phyloP scores from a whole-genome alignment of 2,888 invertebrate species.

The Escarpia spicata region DNA sequence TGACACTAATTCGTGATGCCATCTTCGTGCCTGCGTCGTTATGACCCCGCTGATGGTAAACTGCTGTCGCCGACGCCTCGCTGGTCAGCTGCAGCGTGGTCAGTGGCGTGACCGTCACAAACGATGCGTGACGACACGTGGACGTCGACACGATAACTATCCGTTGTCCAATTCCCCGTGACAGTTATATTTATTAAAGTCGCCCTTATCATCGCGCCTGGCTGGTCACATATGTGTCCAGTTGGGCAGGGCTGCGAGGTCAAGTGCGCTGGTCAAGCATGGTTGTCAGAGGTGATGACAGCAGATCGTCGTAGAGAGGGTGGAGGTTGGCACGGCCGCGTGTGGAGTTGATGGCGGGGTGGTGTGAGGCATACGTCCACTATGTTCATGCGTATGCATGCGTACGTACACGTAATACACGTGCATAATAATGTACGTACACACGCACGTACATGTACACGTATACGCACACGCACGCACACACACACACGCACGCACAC shows the following conservation, averaged over 20 bases:
- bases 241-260: background rate
- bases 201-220: background rate
- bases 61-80: background rate
- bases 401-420: too few species aligned
- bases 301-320: background rate
- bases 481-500: too few species aligned
- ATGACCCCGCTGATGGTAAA: background rate
- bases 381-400: too few species aligned
- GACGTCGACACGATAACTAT: background rate
- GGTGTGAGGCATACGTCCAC: background rate
- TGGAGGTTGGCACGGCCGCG: background rate
- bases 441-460: too few species aligned
- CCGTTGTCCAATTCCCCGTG: background rate
- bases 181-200: background rate
- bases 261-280: background rate
- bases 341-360: background rate
- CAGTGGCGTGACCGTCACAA: background rate
- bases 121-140: background rate
- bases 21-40: background rate
- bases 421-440: too few species aligned
- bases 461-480: too few species aligned
- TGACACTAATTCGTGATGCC: background rate
- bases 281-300: constrained; percentile 1
- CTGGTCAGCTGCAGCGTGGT: background rate
- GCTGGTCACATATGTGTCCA: background rate